A percentile compares a stretch with the other conserved stretches of the same genome.
Evolutionary conservation across 2,888 invertebrate genomes (phyloP).

Genomic region (Habrosyne pyritoides): DNA sequence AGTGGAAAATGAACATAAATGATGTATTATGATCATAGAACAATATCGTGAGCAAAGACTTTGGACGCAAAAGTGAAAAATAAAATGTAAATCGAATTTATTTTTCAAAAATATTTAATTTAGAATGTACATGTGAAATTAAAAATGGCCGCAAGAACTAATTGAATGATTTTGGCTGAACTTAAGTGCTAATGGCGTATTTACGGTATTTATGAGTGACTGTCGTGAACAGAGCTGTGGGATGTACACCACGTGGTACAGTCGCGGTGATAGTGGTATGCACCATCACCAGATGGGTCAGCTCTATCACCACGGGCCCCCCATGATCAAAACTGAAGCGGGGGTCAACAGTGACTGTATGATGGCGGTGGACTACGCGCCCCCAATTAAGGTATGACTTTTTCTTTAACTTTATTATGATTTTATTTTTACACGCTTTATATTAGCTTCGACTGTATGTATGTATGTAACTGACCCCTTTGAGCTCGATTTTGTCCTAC

Average conservation of each 20-base stretch:
- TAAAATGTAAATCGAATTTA: slow-evolving; percentile 25
- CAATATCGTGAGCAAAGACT: background rate
- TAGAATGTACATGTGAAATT: slow-evolving; percentile 17
- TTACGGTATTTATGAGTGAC: slow-evolving; percentile 79
- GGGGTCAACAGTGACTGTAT: slow-evolving; percentile 86
- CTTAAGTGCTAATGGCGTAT: slow-evolving; percentile 55
- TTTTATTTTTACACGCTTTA: too few relatives aligned
- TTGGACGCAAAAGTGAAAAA: background rate
- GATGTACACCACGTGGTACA: slow-evolving; percentile 83
- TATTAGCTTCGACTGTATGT: too few relatives aligned
- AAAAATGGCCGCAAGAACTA: slow-evolving; percentile 15
- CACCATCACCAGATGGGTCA: slow-evolving; percentile 82
- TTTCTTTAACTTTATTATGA: slow-evolving; percentile 15
- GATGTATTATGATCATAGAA: background rate
- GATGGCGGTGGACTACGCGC: slow-evolving; percentile 86
- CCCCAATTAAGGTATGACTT: slow-evolving; percentile 85
- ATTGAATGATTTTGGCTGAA: slow-evolving; percentile 35
- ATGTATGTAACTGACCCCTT: too few relatives aligned
- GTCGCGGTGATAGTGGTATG: slow-evolving; percentile 78
- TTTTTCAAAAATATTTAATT: slow-evolving; percentile 15
- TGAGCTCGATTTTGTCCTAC: too few relatives aligned
- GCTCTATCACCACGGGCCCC: slow-evolving; percentile 81
- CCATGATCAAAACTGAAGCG: slow-evolving; percentile 85
- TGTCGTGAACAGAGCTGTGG: slow-evolving; percentile 70
- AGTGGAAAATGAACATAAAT: background rate